A percentile compares a stretch with the other conserved stretches of the same genome.
Conservation (phyloP, 2,888 invertebrate genomes). For the Xylophagus ater region DNA sequence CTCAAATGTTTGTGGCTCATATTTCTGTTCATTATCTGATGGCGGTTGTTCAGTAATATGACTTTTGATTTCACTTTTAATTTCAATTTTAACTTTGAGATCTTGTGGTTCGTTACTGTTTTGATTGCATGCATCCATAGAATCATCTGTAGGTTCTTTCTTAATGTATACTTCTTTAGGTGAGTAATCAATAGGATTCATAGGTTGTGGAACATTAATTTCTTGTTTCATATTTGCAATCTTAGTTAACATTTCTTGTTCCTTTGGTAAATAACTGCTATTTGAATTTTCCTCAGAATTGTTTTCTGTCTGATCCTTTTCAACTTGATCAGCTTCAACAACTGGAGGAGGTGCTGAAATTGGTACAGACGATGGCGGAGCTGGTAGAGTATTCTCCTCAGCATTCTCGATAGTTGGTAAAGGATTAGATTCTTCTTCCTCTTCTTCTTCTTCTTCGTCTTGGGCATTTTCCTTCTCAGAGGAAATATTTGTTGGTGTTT, state of each 20-base stretch:
- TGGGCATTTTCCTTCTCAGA: slow-evolving; percentile 8
- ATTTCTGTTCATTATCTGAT: slow-evolving; percentile 43
- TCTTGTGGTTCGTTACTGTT: slow-evolving; percentile 55
- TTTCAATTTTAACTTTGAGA: slow-evolving; percentile 60
- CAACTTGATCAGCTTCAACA: background rate
- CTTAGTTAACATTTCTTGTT: slow-evolving; percentile 37
- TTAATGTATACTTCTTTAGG: slow-evolving; percentile 52
- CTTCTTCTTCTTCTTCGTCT: background rate
- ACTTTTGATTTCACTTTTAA: slow-evolving; percentile 37
- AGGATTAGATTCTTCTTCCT: background rate
- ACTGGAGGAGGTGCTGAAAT: background rate
- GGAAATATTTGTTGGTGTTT: background rate
- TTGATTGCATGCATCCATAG: slow-evolving; percentile 39
- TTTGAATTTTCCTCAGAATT: slow-evolving; percentile 2
- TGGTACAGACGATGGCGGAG: background rate
- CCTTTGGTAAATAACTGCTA: slow-evolving; percentile 24
- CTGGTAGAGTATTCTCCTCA: too few species aligned
- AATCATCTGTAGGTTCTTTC: slow-evolving; percentile 40
- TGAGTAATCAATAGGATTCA: slow-evolving; percentile 39
- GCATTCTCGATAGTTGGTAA: background rate
- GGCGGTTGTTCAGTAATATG: slow-evolving; percentile 16
- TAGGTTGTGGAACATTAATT: slow-evolving; percentile 21
- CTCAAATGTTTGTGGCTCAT: slow-evolving; percentile 35
- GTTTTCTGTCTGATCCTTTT: background rate
- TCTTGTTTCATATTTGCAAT: slow-evolving; percentile 39